Conservation (phyloP, 1,140 invertebrate genomes). For the Sminthurides bifidus region DNA sequence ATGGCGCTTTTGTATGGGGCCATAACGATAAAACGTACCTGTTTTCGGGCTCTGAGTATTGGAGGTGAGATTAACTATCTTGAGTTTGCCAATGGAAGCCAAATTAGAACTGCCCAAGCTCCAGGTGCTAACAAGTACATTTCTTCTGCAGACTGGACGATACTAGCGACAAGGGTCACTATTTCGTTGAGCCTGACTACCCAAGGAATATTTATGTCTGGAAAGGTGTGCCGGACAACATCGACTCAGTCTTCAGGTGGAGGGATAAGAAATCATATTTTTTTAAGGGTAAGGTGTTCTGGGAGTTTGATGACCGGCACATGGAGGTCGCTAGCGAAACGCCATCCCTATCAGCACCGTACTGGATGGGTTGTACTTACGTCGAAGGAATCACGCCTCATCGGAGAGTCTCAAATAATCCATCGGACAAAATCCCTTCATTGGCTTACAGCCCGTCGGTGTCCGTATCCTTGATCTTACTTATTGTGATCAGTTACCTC, state of each 20-base stretch:
- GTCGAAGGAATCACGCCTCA: slow-evolving; percentile 11
- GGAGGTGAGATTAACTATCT: slow-evolving; percentile 50
- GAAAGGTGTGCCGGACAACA: slow-evolving; percentile 65
- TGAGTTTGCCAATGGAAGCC: neutral
- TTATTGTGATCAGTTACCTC: no score
- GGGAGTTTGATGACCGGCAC: slow-evolving; percentile 79
- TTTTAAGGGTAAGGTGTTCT: slow-evolving; percentile 83
- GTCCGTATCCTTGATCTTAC: no score
- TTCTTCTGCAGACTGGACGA: slow-evolving; percentile 50
- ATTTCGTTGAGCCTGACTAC: slow-evolving; percentile 66
- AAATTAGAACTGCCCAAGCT: neutral
- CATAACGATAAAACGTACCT: slow-evolving; percentile 77
- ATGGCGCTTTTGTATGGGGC: slow-evolving; percentile 83
- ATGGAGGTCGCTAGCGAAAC: slow-evolving; percentile 66
- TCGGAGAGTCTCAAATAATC: no score
- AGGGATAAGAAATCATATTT: slow-evolving; percentile 74
- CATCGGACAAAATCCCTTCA: no score
- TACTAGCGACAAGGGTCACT: slow-evolving; percentile 32
- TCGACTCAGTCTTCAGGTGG: slow-evolving; percentile 77
- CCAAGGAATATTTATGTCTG: slow-evolving; percentile 78
- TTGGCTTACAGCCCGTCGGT: no score
- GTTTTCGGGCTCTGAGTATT: slow-evolving; percentile 80
- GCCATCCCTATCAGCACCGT: slow-evolving; percentile 55
- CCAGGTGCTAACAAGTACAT: neutral
- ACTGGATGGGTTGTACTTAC: slow-evolving; percentile 65